Conservation (phyloP, 2,888 invertebrate species). For the Rhimphoctona megacephalus region DNA sequence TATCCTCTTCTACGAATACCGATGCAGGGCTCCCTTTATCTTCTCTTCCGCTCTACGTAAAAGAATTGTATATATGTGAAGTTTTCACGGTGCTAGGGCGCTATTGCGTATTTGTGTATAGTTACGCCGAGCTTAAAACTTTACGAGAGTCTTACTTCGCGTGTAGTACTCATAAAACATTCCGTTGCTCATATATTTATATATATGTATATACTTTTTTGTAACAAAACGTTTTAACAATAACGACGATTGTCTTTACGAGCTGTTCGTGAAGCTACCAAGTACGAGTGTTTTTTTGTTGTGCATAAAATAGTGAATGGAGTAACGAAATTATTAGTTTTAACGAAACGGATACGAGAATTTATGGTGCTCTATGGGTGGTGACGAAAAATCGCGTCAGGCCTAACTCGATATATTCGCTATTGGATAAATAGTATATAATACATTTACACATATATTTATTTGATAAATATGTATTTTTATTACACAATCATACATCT, state of each 20-base stretch:
- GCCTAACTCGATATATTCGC: constrained; percentile 28
- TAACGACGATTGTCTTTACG: constrained; percentile 21
- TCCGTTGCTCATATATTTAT: not conserved
- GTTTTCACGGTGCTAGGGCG: constrained; percentile 26
- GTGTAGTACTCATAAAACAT: constrained; percentile 23
- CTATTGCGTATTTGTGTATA: constrained; percentile 29
- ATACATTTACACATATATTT: constrained; percentile 8
- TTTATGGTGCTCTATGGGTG: constrained; percentile 25
- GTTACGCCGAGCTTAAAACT: constrained; percentile 33
- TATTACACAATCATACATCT: constrained; percentile 9
- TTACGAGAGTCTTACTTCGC: constrained; percentile 9
- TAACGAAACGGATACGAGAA: constrained; percentile 14
- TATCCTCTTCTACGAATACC: constrained; percentile 29
- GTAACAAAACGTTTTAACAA: constrained; percentile 8
- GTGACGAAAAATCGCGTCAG: constrained; percentile 41
- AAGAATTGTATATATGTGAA: constrained; percentile 4
- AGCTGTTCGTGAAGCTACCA: not conserved
- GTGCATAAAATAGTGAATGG: not conserved
- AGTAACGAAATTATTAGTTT: constrained; percentile 2
- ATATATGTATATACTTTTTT: constrained; percentile 24
- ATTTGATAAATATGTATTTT: constrained; percentile 21
- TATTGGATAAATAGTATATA: not conserved
- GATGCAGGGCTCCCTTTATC: constrained; percentile 28
- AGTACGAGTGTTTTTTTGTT: constrained; percentile 5
- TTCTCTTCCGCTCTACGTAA: constrained; percentile 1